phyloP scores from a whole-genome alignment of 2,797 vertebrate genomes.

The Silurus lanzhouensis region DNA sequence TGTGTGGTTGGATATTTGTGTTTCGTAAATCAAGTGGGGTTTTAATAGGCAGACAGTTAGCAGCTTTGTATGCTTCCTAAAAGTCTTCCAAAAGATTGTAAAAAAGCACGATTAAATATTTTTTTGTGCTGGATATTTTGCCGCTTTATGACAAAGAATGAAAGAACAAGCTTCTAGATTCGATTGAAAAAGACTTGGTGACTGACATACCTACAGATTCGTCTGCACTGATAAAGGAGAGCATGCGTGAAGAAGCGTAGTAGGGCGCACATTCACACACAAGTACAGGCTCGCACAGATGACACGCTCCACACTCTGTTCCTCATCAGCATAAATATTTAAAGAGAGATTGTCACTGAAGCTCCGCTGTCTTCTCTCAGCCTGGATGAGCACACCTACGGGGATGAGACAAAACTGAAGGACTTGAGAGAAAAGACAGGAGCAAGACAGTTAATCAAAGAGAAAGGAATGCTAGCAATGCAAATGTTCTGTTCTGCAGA shows the following conservation, averaged over 20 bases:
- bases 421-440: slow-evolving; percentile 38
- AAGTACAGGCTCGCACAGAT: slow-evolving; percentile 64
- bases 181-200: background rate
- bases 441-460: slow-evolving; percentile 36
- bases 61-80: background rate
- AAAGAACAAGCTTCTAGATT: background rate
- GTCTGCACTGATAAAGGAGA: slow-evolving; percentile 42
- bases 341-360: slow-evolving; percentile 68
- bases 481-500: background rate
- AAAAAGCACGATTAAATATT: background rate
- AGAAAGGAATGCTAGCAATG: slow-evolving; percentile 24
- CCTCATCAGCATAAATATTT: slow-evolving; percentile 77
- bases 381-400: slow-evolving; percentile 47
- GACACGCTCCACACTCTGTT: slow-evolving; percentile 70
- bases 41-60: background rate
- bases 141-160: background rate
- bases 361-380: slow-evolving; percentile 53
- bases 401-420: slow-evolving; percentile 21
- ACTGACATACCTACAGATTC: slow-evolving; percentile 20
- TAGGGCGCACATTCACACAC: slow-evolving; percentile 63
- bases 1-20: slow-evolving; percentile 41
- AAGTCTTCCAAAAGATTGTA: background rate
- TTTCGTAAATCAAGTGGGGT: slow-evolving; percentile 10
- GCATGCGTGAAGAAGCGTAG: slow-evolving; percentile 62
- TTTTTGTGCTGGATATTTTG: background rate